These are phyloP conservation scores for Conchocele bisecta DNA, from an alignment of 2,888 invertebrate genomes.

Conservation along the genomic window DNA sequence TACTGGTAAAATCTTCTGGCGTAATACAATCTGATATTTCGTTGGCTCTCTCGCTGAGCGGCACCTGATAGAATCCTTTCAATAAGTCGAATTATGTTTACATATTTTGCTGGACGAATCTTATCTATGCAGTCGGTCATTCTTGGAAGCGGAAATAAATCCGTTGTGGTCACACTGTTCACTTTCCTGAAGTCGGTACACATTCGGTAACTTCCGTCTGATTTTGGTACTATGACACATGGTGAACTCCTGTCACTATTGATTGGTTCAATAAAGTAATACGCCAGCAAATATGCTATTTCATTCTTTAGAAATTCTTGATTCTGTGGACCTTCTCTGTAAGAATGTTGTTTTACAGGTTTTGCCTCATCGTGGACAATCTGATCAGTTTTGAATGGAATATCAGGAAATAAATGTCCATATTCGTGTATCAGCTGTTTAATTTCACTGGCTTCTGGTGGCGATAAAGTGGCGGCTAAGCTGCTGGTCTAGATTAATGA, in stretches of 20 bases:
- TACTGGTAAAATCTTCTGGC: conserved; percentile 50
- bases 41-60: conserved; percentile 51
- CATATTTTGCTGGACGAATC: conserved; percentile 55
- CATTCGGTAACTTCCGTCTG: conserved; percentile 41
- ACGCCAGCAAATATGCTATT: conserved; percentile 56
- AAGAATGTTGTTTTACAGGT: conserved; percentile 53
- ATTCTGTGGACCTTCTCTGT: conserved; percentile 47
- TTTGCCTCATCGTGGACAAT: conserved; percentile 37
- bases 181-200: conserved; percentile 62
- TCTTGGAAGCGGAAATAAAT: conserved; percentile 60
- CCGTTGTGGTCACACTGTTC: conserved; percentile 59
- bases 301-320: conserved; percentile 37
- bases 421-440: conserved; percentile 38
- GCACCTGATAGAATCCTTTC: conserved; percentile 45
- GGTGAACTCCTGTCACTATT: conserved; percentile 61
- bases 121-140: conserved; percentile 64
- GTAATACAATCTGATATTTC: conserved; percentile 60
- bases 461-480: conserved; percentile 19
- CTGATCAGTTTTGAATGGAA: conserved; percentile 36
- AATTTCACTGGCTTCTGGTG: conserved; percentile 10
- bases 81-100: conserved; percentile 63
- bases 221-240: conserved; percentile 56
- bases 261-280: conserved; percentile 62
- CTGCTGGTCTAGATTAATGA: conserved; percentile 30
- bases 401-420: conserved; percentile 49